Percentiles rank a stretch among this genome's conserved stretches.
Conservation (phyloP, 1,140 invertebrate genomes). For the Galleria mellonella region DNA sequence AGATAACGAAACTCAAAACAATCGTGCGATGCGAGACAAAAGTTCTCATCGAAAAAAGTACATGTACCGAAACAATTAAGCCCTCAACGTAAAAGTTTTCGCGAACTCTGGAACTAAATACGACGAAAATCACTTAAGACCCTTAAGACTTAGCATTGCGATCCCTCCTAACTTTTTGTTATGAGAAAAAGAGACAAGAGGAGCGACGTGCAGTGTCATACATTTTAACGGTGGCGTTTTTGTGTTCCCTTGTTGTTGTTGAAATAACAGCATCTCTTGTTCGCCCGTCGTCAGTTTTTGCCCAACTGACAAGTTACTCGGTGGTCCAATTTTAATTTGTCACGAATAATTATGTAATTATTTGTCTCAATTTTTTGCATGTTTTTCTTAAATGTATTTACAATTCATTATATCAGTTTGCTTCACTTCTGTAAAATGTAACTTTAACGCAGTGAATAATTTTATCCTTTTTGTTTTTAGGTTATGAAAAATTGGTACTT, state of each 20-base stretch:
- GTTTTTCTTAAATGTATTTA: not conserved
- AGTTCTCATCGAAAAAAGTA: constrained; percentile 18
- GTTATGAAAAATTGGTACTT: no score
- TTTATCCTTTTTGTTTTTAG: no score
- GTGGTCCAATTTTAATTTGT: constrained; percentile 35
- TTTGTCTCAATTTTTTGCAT: constrained; percentile 17
- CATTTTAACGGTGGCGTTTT: constrained; percentile 52
- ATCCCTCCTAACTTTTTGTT: constrained; percentile 30
- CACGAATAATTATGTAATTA: constrained; percentile 59
- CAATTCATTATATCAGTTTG: not conserved
- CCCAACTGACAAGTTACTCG: constrained; percentile 48
- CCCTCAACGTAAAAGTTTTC: constrained; percentile 32
- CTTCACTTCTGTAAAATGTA: no score
- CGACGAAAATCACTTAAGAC: constrained; percentile 53
- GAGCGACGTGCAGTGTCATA: constrained; percentile 39
- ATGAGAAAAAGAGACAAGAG: constrained; percentile 28
- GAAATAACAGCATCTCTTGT: constrained; percentile 40
- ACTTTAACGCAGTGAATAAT: no score
- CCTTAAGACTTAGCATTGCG: constrained; percentile 33
- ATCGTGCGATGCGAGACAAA: constrained; percentile 6
- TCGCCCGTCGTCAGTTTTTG: constrained; percentile 48
- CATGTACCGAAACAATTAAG: constrained; percentile 51
- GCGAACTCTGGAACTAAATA: constrained; percentile 42
- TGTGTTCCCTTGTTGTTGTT: constrained; percentile 33
- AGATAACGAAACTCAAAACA: not conserved